Evolutionary conservation across 2,113 vertebrate species (phyloP).

Genomic region (Bubo bubo): DNA sequence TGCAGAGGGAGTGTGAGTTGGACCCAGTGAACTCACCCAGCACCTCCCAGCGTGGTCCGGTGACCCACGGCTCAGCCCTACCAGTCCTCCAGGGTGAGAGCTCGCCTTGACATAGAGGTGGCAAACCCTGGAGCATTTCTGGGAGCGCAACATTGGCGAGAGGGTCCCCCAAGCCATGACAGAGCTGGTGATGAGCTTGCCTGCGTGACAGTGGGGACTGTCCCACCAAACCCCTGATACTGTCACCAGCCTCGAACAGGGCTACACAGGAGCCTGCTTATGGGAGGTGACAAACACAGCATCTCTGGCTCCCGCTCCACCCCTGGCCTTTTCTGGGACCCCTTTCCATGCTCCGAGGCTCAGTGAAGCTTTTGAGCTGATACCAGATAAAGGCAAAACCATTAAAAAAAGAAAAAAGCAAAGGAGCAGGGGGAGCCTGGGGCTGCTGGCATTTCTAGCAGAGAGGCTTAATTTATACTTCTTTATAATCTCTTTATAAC

Average conservation of each 20-base stretch:
- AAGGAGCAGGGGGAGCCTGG: background rate
- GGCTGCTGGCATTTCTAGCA: background rate
- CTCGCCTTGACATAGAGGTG: accelerated
- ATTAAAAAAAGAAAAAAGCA: background rate
- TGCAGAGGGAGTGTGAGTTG: accelerated
- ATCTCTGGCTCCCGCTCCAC: background rate
- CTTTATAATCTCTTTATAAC: background rate
- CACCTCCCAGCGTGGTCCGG: background rate
- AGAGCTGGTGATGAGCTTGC: background rate
- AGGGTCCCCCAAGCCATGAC: background rate
- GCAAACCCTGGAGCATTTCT: background rate
- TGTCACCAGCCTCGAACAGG: background rate
- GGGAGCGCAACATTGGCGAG: background rate
- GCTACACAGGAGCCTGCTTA: background rate
- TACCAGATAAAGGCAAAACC: background rate
- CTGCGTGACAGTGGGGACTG: accelerated
- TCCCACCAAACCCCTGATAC: background rate
- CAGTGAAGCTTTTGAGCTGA: background rate
- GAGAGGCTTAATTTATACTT: background rate
- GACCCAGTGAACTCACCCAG: background rate
- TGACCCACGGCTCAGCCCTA: background rate
- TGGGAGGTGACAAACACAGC: background rate
- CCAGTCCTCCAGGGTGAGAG: background rate
- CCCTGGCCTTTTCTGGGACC: background rate
- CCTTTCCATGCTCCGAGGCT: background rate